Conservation (phyloP, 2,797 vertebrate genomes). For the Neosalanx taihuensis region DNA sequence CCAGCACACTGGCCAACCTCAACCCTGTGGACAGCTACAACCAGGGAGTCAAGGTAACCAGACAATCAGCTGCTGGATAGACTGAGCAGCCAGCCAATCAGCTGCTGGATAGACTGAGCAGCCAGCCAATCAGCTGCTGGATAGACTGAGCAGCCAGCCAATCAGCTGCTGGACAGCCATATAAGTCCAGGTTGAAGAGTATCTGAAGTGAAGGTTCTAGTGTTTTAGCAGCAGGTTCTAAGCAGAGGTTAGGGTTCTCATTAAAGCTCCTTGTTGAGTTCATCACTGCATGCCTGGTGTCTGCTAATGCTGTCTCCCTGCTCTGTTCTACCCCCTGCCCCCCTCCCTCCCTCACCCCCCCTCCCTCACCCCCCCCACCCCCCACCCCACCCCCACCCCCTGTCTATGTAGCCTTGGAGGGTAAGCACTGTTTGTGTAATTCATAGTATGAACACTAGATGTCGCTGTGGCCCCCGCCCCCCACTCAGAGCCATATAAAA, state of each 20-base stretch:
- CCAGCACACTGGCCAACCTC: constrained; percentile 82
- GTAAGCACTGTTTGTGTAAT: constrained; percentile 85
- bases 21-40: constrained; percentile 92
- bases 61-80: too few relatives aligned
- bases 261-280: neutral
- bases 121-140: neutral
- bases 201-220: neutral
- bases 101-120: constrained; percentile 12
- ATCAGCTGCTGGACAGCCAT: neutral
- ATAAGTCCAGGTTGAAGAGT: neutral
- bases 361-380: constrained; percentile 18
- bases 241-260: neutral
- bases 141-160: neutral
- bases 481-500: too few relatives aligned
- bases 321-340: constrained; percentile 16
- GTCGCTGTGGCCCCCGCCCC: neutral
- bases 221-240: too few relatives aligned
- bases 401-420: constrained; percentile 96
- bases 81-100: neutral
- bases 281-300: neutral
- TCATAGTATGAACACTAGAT: constrained; percentile 26
- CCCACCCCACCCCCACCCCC: constrained; percentile 79
- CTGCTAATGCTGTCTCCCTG: neutral
- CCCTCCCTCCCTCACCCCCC: neutral
- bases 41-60: constrained; percentile 89